phyloP scores from a whole-genome alignment of 2,113 vertebrate genomes.

The Melanerpes formicivorus region DNA sequence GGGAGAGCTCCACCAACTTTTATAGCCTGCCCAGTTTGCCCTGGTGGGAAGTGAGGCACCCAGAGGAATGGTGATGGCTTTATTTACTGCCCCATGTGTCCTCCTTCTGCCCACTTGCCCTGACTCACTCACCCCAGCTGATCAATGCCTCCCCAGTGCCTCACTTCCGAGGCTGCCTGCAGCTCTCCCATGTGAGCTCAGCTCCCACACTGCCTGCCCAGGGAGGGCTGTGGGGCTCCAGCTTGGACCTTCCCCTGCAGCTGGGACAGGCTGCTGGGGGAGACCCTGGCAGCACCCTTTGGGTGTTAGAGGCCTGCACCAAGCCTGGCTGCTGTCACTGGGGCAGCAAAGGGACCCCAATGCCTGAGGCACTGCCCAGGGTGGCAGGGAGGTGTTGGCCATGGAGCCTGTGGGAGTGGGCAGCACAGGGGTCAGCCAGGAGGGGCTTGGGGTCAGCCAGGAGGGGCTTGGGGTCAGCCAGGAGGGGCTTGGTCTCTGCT shows the following conservation, averaged over 20 bases:
- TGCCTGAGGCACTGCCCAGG: too few relatives aligned
- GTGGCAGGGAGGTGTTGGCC: accelerated
- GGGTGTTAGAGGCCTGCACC: neutral
- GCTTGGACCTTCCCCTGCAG: accelerated
- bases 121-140: conserved; percentile 8
- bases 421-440: neutral
- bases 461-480: neutral
- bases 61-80: conserved; percentile 43
- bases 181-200: neutral
- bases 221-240: neutral
- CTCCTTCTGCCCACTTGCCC: neutral
- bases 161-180: conserved; percentile 5
- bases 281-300: accelerated
- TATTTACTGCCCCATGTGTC: conserved; percentile 11
- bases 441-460: neutral
- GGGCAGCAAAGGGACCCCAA: neutral
- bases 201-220: accelerated
- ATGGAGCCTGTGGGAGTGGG: neutral
- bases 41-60: conserved; percentile 29
- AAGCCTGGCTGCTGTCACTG: accelerated
- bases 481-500: neutral
- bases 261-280: neutral
- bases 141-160: neutral
- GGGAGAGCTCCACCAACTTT: neutral
- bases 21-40: neutral